Evolutionary conservation across 1,140 invertebrate species (phyloP).

Genomic region (Drosophila sp.): DNA sequence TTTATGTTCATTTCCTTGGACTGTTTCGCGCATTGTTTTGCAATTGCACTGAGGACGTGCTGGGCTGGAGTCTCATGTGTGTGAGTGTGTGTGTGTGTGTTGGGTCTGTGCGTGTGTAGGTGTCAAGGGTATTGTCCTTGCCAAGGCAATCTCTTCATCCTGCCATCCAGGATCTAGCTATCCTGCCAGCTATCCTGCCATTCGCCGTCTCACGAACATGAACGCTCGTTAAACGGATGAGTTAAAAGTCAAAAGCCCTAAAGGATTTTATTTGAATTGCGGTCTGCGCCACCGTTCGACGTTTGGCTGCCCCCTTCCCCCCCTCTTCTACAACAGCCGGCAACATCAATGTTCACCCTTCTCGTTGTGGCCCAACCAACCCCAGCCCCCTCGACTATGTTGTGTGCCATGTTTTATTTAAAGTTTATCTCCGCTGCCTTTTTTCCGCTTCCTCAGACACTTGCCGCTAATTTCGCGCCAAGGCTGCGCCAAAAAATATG

Average conservation of each 20-base stretch:
- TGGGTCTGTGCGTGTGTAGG: constrained; percentile 57
- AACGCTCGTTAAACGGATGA: constrained; percentile 82
- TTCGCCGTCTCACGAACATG: constrained; percentile 76
- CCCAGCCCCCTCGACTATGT: not conserved
- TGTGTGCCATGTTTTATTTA: constrained; percentile 80
- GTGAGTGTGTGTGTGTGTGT: constrained; percentile 23
- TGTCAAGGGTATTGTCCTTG: constrained; percentile 78
- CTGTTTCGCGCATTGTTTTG: constrained; percentile 70
- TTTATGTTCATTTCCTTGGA: constrained; percentile 26
- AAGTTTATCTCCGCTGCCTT: constrained; percentile 72
- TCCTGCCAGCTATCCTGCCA: constrained; percentile 53
- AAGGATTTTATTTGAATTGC: constrained; percentile 84
- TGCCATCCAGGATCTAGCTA: not conserved
- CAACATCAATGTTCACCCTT: constrained; percentile 13
- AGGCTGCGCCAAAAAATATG: constrained; percentile 63
- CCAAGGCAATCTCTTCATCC: constrained; percentile 49
- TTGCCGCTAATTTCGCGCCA: constrained; percentile 78
- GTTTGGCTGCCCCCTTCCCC: constrained; percentile 33
- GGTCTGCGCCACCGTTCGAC: constrained; percentile 74
- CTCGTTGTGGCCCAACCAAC: not conserved
- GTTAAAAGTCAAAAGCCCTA: constrained; percentile 83
- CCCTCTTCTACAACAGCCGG: not conserved
- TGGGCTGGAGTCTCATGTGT: constrained; percentile 24
- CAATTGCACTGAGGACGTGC: constrained; percentile 64
- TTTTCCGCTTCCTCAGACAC: constrained; percentile 54